Base-by-base conservation (phyloP, 2,113 vertebrate genomes). In the Archilochus colubris region DNA sequence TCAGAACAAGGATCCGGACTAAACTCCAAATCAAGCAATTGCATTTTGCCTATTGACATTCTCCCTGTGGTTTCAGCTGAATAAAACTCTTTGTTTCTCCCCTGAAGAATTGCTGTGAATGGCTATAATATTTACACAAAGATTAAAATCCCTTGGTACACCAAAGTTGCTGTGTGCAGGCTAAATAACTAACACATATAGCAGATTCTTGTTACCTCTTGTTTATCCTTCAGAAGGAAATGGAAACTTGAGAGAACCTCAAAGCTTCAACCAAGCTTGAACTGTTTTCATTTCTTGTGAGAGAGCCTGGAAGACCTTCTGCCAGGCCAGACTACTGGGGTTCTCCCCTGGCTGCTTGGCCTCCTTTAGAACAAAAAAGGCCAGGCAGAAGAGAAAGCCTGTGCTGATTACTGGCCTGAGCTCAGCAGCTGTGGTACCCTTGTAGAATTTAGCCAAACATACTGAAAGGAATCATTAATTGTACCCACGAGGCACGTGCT, bases 191-290 rank as follows among this genome's bases (percentile, higher is more conserved):
- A 95, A 93, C 68, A 78, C 36, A 16, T 89, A 92, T 74, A 93
- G 94, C 85, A 89, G 79, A 95, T 94, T 94, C 84, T 94, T 93
- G 57, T 93, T 94, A 83, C 73, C 24, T 88, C 78, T 83, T 96
- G 94, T 97, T 96, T 95, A 88, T 96, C 43, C 88, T 95, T 95
- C 82, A 91, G 80, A 93, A 96, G 66, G 72, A 94, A 95, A 76
- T 53, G 91, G 96, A 96, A 97, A 97, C 80, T 93, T 95, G 94
- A 97, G 94, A 96, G 91, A 95, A 61, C 93, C 96, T 96, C 96
- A 97, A 95, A 97, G 94, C 88, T 95, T 95, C 61, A 36, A 30
- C 48, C 57, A 88, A 72, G 76, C 33, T 83, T 89, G 61, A 87
- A 90, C 48, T 97, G 61, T 95, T 96, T 96, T 95, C 38, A 59